Conservation (phyloP, 2,113 vertebrate species). For the Brevimyrus niger region DNA sequence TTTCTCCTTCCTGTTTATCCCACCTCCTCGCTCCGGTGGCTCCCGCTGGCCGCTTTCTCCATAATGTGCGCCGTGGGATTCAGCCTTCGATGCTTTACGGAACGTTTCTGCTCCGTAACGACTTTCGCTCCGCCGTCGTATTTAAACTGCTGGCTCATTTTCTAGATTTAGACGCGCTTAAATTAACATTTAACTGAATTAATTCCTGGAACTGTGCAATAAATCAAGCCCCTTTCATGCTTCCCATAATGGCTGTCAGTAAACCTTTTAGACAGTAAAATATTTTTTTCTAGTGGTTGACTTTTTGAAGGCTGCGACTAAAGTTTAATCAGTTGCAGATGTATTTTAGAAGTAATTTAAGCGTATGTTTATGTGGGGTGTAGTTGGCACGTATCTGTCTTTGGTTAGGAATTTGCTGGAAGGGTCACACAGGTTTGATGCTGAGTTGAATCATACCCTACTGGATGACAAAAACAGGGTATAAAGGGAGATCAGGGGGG, state of each 20-base stretch:
- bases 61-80: not conserved
- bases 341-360: not conserved
- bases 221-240: not conserved
- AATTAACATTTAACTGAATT: constrained; percentile 9
- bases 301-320: not conserved
- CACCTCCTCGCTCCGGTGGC: not conserved
- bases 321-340: constrained; percentile 7
- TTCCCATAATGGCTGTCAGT: not conserved
- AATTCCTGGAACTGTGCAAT: not conserved
- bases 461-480: not conserved
- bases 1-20: not conserved
- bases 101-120: not conserved
- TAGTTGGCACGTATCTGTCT: not conserved
- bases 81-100: not conserved
- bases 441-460: not conserved
- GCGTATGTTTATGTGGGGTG: not conserved
- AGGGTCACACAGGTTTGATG: not conserved
- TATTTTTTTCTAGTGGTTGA: not conserved
- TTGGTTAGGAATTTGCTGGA: not conserved
- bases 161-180: not conserved
- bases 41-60: not conserved
- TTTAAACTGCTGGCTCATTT: not conserved
- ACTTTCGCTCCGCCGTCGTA: not conserved
- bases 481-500: not conserved
- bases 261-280: constrained; percentile 5